Conservation (phyloP, 2,888 invertebrate genomes). For the Drosophila stalkeri region DNA sequence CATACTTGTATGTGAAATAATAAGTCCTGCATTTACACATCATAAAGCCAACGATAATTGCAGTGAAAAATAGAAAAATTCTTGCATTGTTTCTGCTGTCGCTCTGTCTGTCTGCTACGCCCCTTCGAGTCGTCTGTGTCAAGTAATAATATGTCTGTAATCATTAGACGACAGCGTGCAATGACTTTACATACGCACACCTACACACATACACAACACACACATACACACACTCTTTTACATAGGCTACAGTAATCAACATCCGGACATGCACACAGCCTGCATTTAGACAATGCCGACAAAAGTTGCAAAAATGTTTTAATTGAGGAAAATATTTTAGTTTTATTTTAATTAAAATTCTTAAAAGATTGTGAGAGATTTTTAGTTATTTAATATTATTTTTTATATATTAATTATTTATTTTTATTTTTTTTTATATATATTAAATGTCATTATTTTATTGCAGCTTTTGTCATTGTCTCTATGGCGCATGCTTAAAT, state of each 20-base stretch:
- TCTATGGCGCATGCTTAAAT: too few species aligned
- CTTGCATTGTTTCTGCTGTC: slow-evolving; percentile 50
- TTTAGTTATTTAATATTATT: too few species aligned
- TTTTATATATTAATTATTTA: too few species aligned
- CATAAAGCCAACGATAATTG: slow-evolving; percentile 66
- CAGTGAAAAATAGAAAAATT: slow-evolving; percentile 64
- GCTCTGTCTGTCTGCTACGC: slow-evolving; percentile 15
- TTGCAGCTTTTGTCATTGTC: too few species aligned
- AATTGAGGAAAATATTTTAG: background rate
- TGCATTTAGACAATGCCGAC: slow-evolving; percentile 17
- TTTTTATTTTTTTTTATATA: too few species aligned
- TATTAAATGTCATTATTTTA: too few species aligned
- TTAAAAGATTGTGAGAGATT: background rate
- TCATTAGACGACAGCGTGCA: slow-evolving; percentile 67
- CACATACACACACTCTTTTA: slow-evolving; percentile 15
- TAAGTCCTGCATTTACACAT: slow-evolving; percentile 57
- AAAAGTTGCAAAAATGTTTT: slow-evolving; percentile 24
- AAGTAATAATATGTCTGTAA: slow-evolving; percentile 68
- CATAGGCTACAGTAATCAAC: slow-evolving; percentile 35
- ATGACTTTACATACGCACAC: slow-evolving; percentile 52
- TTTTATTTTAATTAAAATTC: accelerated
- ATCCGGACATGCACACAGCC: slow-evolving; percentile 20
- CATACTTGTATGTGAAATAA: slow-evolving; percentile 1
- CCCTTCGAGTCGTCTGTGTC: slow-evolving; percentile 47
- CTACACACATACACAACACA: slow-evolving; percentile 18